Evolutionary conservation across 2,888 invertebrate genomes (phyloP).

Genomic region (Mechanitis messenoides): DNA sequence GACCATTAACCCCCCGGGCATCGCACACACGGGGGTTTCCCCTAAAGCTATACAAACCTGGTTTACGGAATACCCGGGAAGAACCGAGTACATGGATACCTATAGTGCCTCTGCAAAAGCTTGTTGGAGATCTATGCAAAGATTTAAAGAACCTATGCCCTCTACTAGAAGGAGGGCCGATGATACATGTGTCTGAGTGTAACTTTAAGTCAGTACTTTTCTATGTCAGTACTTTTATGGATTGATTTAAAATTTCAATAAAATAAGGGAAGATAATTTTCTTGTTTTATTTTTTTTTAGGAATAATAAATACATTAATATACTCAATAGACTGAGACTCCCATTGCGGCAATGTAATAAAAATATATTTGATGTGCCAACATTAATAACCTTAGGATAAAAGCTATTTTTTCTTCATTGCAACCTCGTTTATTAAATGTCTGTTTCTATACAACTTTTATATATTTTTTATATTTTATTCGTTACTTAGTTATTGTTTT

Average conservation of each 20-base stretch:
- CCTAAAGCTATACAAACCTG: slow-evolving; percentile 73
- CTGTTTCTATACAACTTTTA: no score
- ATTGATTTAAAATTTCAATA: slow-evolving; percentile 18
- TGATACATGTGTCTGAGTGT: slow-evolving; percentile 63
- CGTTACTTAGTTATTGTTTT: no score
- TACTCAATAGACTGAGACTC: neutral
- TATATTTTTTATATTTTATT: no score
- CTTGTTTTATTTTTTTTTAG: slow-evolving; percentile 13
- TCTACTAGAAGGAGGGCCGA: slow-evolving; percentile 78
- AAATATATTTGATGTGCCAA: no score
- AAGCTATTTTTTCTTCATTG: no score
- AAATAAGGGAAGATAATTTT: slow-evolving; percentile 32
- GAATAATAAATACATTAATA: neutral
- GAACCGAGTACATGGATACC: slow-evolving; percentile 79
- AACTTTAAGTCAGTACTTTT: neutral
- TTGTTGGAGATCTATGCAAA: slow-evolving; percentile 78
- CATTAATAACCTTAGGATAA: no score
- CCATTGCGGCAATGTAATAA: no score
- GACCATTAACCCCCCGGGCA: slow-evolving; percentile 70
- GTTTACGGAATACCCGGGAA: slow-evolving; percentile 75
- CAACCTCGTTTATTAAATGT: no score
- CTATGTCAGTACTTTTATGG: slow-evolving; percentile 2
- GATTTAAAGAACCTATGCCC: slow-evolving; percentile 78
- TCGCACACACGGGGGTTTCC: slow-evolving; percentile 54
- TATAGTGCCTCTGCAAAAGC: slow-evolving; percentile 77